A percentile compares a stretch with the other conserved stretches of the same genome.
Conservation (phyloP, 2,888 invertebrate genomes). For the Ctena decussata region DNA sequence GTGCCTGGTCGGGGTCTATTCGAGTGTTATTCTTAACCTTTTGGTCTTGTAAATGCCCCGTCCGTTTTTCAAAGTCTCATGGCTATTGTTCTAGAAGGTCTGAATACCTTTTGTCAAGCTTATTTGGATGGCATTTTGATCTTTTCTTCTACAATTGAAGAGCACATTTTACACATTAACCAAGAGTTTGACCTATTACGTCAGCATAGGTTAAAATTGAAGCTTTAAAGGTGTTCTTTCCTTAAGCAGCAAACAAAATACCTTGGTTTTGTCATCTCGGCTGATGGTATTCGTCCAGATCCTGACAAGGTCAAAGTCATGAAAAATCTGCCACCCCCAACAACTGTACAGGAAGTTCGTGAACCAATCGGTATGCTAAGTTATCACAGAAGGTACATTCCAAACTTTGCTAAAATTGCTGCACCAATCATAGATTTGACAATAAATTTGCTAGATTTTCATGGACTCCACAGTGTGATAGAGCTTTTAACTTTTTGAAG, state of each 20-base stretch:
- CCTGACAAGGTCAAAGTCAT: constrained; percentile 31
- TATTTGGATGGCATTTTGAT: constrained; percentile 64
- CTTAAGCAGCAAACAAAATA: constrained; percentile 38
- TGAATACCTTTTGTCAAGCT: constrained; percentile 42
- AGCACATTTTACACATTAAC: constrained; percentile 43
- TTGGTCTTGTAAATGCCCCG: constrained; percentile 46
- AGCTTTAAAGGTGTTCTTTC: constrained; percentile 42
- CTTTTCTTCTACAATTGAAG: constrained; percentile 43
- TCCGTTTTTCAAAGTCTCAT: constrained; percentile 38
- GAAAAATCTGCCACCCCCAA: constrained; percentile 32
- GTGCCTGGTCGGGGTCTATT: constrained; percentile 28
- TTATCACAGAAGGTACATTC: constrained; percentile 32
- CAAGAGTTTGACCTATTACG: too few species aligned
- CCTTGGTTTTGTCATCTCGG: constrained; percentile 30
- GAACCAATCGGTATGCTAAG: constrained; percentile 20
- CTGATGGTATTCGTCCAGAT: constrained; percentile 40
- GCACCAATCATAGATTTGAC: constrained; percentile 27
- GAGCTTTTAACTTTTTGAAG: too few species aligned
- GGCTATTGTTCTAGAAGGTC: constrained; percentile 38
- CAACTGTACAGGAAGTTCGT: constrained; percentile 12
- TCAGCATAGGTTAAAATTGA: constrained; percentile 34
- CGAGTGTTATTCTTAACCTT: constrained; percentile 39
- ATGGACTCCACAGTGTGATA: neutral
- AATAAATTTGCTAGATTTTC: constrained; percentile 11
- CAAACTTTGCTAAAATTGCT: constrained; percentile 37